A percentile compares a stretch with the other conserved stretches of the same genome.
phyloP scores from a whole-genome alignment of 2,113 vertebrate genomes.

The Psittacara wagleri region DNA sequence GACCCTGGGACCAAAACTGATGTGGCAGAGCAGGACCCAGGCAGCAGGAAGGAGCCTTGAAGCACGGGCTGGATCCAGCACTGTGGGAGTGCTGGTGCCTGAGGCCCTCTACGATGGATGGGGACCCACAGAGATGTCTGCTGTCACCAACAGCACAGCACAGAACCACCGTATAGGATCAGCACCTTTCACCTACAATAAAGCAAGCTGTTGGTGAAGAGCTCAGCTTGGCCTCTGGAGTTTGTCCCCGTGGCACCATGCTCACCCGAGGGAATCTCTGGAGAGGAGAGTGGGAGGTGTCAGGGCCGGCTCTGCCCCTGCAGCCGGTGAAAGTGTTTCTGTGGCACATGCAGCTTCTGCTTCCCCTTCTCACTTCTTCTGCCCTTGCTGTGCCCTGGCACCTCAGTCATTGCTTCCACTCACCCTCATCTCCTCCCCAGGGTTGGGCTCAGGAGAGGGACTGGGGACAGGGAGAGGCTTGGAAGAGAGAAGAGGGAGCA shows the following conservation, averaged over 20 bases:
- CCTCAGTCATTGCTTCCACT: not conserved
- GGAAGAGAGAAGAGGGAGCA: not conserved
- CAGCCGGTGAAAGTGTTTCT: not conserved
- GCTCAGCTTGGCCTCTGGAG: not conserved
- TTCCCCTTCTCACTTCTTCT: constrained; percentile 40
- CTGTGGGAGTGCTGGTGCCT: rapidly evolving
- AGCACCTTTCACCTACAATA: not conserved
- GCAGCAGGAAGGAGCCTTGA: not conserved
- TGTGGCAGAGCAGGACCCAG: rapidly evolving
- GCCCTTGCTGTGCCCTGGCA: not conserved
- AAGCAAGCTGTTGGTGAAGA: not conserved
- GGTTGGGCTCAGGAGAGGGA: not conserved
- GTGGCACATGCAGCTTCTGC: not conserved
- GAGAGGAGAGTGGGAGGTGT: rapidly evolving
- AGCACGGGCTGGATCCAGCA: not conserved
- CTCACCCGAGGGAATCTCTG: rapidly evolving
- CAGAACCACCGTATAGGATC: rapidly evolving
- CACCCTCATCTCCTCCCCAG: not conserved
- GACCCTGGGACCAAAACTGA: not conserved
- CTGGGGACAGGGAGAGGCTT: not conserved
- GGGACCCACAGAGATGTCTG: rapidly evolving
- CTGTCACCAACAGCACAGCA: not conserved
- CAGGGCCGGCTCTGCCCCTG: not conserved
- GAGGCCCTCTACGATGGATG: rapidly evolving
- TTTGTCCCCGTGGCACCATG: not conserved